Evolutionary conservation across 2,797 vertebrate genomes (phyloP).

Genomic region (Astyanax mexicanus): DNA sequence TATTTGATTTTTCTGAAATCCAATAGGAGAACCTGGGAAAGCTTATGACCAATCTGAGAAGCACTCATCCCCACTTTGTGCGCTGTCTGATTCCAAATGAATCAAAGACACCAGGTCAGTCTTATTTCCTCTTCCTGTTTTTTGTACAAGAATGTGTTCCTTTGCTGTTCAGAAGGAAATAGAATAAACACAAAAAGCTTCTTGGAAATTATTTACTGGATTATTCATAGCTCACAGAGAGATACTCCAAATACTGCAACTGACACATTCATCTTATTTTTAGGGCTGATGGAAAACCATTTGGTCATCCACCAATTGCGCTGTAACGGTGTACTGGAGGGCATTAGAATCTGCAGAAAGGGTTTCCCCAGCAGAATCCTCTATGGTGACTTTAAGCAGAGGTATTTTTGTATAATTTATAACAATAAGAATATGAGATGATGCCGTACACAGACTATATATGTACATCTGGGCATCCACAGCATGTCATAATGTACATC

Average conservation of each 20-base stretch:
- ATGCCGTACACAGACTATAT: neutral
- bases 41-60: conserved; percentile 88
- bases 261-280: conserved; percentile 48
- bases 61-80: conserved; percentile 93
- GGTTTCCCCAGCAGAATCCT: conserved; percentile 89
- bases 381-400: conserved; percentile 93
- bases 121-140: neutral
- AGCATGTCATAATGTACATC: neutral
- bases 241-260: neutral
- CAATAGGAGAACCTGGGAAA: conserved; percentile 87
- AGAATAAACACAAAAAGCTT: conserved; percentile 1
- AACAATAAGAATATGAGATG: no score
- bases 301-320: conserved; percentile 86
- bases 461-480: neutral
- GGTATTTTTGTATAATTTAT: no score
- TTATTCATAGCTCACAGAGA: neutral
- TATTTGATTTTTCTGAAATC: conserved; percentile 15
- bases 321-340: conserved; percentile 88
- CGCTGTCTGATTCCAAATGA: conserved; percentile 93
- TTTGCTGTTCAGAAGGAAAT: neutral
- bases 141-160: neutral
- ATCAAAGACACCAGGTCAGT: conserved; percentile 90
- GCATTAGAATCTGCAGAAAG: conserved; percentile 88
- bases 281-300: conserved; percentile 68
- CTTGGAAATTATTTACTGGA: neutral